These are phyloP conservation scores for Rhinatrema bivittatum DNA, from an alignment of 2,797 vertebrate species.

Conservation along the genomic window DNA sequence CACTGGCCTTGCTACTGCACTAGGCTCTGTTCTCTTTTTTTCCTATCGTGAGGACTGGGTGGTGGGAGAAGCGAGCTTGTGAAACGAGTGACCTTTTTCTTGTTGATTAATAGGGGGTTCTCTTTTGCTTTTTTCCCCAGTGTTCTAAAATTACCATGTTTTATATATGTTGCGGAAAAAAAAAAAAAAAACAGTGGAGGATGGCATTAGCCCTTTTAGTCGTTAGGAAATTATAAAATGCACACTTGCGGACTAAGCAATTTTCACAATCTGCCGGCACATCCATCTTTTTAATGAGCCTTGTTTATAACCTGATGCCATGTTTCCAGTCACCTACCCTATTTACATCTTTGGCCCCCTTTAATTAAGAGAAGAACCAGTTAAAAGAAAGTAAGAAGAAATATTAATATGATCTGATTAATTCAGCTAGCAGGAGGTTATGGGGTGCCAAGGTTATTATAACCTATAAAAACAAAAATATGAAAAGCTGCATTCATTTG, in stretches of 20 bases:
- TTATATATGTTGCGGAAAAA: slow-evolving; percentile 49
- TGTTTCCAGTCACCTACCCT: slow-evolving; percentile 68
- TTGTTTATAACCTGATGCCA: slow-evolving; percentile 75
- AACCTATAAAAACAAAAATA: slow-evolving; percentile 73
- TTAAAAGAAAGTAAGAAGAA: slow-evolving; percentile 74
- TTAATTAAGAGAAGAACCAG: slow-evolving; percentile 82
- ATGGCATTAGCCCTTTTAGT: slow-evolving; percentile 68
- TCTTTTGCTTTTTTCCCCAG: slow-evolving; percentile 33
- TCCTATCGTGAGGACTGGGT: too few species aligned
- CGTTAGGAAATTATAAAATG: slow-evolving; percentile 74
- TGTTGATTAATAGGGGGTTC: slow-evolving; percentile 54
- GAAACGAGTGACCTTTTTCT: slow-evolving; percentile 39
- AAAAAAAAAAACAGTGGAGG: slow-evolving; percentile 43
- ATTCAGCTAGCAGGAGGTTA: slow-evolving; percentile 76
- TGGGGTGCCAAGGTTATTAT: slow-evolving; percentile 74
- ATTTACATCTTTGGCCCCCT: slow-evolving; percentile 77
- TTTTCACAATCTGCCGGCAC: slow-evolving; percentile 63
- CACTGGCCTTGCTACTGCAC: too few species aligned
- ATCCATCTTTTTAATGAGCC: slow-evolving; percentile 85
- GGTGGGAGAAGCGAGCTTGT: slow-evolving; percentile 13
- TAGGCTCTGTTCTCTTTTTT: too few species aligned
- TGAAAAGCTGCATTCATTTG: slow-evolving; percentile 72
- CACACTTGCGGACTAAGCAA: slow-evolving; percentile 73
- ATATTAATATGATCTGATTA: slow-evolving; percentile 82
- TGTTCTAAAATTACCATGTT: slow-evolving; percentile 68